Base-by-base conservation (phyloP, 1,140 invertebrate species). In the Aphaenogaster rudis region DNA sequence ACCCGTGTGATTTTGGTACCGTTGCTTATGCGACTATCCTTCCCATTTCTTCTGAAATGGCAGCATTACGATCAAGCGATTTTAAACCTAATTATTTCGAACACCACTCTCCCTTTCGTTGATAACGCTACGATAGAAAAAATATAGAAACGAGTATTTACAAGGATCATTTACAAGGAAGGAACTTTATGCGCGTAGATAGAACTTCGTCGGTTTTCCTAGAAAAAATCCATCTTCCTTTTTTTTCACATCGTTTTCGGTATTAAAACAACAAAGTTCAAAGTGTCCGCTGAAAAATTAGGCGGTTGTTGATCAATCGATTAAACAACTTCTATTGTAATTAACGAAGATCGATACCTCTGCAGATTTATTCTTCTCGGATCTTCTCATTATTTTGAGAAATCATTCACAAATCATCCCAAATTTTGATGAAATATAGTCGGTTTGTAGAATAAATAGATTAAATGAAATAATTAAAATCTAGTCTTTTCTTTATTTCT, bases 61-160 rank as follows among this genome's bases (percentile, higher is more conserved):
- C 67, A 91, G 79, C 59, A 63, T 59, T 77, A 76, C 36, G 54
- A 87, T 76, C 17, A 42, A 74, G 5, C 17, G 9, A 81, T 67
- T 28, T 28, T 50, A 86, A 81, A 54, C 8, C 36, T 71, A 82
- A 86, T 82, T 78, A 77, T 33, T 52, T 63, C 57, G 33, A 82
- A 52, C n/a, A 71, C 8, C 21, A 48, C 15, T 50, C 33, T 45
- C 28, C 28, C 39, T 63, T 88, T 91, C 87, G 71, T 88, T 90
- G 90, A 88, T 90, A 69, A 84, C 21, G 77, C 82, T 90, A 91
- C 86, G 57, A 86, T 90, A 91, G 89, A 91, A 90, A 91, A 91
- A 91, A 91, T 90, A 91, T 91, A 88, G 87, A 90, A 91, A 91
- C 57, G 89, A 28, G 86, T 91, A 90, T 90, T 87, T 90, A 90